phyloP scores from a whole-genome alignment of 2,113 vertebrate genomes.

The Psittacus erithacus region DNA sequence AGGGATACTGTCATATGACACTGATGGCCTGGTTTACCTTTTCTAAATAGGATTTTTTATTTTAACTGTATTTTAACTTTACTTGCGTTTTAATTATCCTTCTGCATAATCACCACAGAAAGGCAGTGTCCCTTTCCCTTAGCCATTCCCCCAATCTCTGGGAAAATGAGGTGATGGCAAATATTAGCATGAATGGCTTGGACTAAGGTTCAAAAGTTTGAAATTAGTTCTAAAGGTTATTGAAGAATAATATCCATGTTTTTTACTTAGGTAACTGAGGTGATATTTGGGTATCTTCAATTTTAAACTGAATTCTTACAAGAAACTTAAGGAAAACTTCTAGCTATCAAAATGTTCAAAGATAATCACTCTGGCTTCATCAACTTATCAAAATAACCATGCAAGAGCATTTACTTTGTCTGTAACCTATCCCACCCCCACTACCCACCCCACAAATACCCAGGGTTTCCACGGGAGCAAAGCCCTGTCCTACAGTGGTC shows the following conservation, averaged over 20 bases:
- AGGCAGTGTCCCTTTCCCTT: neutral
- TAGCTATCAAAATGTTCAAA: neutral
- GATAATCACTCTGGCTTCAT: neutral
- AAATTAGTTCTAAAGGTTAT: neutral
- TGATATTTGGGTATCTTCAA: neutral
- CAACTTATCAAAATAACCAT: neutral
- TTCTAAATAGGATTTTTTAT: neutral
- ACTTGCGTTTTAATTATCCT: neutral
- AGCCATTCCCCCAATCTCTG: neutral
- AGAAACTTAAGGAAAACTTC: neutral
- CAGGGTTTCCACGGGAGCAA: neutral
- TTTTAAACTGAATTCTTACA: neutral
- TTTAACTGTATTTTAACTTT: conserved; percentile 8
- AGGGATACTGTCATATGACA: neutral
- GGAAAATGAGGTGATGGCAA: neutral
- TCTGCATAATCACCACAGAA: neutral
- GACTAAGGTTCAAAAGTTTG: neutral
- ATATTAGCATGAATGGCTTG: neutral
- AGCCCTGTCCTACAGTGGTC: neutral
- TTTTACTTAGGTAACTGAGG: neutral
- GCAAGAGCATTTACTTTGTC: neutral
- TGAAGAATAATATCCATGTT: neutral
- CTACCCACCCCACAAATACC: neutral
- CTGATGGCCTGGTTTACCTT: neutral
- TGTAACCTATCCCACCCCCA: fast-evolving